Evolutionary conservation across 2,888 invertebrate genomes (phyloP), one percentile per base, ranked within the genome.

Genomic region (Peribatodes rhomboidaria): DNA sequence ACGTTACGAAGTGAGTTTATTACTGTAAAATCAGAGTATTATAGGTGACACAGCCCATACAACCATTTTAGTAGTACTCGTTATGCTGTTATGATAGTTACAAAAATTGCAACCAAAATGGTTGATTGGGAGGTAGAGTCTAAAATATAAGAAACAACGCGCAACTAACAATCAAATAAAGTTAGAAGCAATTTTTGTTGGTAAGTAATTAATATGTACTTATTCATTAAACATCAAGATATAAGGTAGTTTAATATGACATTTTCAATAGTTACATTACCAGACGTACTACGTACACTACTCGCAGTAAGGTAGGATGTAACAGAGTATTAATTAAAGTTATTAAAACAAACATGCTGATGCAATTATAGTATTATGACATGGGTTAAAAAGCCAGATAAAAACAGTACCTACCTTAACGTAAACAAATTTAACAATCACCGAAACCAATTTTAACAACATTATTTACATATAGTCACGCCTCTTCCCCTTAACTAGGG

Each of bases 311-410:
- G 3, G 9, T n/a, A 14, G 8, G 0, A 22, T 9, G 22, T 44
- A 13, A 10, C 14, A 27, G 18, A 6, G 20, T 6, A 44, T 20
- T 8, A 50, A 35, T 7, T 46, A 31, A n/a, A 52, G 20, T 18
- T 10, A 37, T 22, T 7, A 55, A 14, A 33, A 55, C 46, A 53
- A 60, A 44, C 65, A 65, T 65, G 65, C 65, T 60, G 59, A 64
- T 64, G 64, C 64, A 64, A 41, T 52, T 20, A 16, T 22, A 62
- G 14, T 49, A 50, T 7, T 39, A 44, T 44, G 10, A 31, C 33
- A 42, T 16, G 13, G 7, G 18, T 50, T 13, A 75, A 71, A 72
- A 33, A 64, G 59, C 54, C 42, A 52, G n/a, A 52, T 20, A 57
- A 13, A 37, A 22, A 6, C 11, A 11, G 7, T n/a, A 22, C 0